Base-by-base conservation (phyloP, 2,113 vertebrate genomes). In the Limnothrissa miodon region DNA sequence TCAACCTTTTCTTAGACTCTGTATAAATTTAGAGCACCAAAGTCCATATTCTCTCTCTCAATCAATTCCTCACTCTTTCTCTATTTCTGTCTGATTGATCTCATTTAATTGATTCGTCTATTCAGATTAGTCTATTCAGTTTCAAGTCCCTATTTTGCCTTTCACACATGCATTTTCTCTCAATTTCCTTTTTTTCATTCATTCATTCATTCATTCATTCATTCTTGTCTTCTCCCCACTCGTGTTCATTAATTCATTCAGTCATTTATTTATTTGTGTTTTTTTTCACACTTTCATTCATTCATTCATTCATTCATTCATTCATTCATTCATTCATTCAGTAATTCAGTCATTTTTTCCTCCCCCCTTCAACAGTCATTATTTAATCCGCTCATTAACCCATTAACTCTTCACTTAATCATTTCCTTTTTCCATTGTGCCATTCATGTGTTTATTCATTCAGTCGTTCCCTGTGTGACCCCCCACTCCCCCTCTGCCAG, bases 401-500 rank as follows among this genome's bases (percentile, higher is more conserved):
- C 11, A 15, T 48, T 48, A n/a, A n/a, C 9, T 56, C 53, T 23
- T 56, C 53, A 5, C 53, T 4, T 33, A 11, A 1, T 39, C 29
- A 5, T 5, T 74, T 6, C 29, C 5, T 1, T 29, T 7, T 10
- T 25, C 25, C 59, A 25, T 11, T 62, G n/a, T 62, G 59, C 29
- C 21, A 23, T 17, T 13, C 11, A 19, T n/a, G n/a, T n/a, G n/a
- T n/a, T n/a, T n/a, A n/a, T 48, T 2, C 46, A 48, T 48, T 48
- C 15, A 15, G 0, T 48, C 46, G 2, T 5, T 56, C 51, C 15
- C 21, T 23, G 19, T 56, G 4, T 70, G 17, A 23, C 4, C 21
- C n/a, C n/a, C n/a, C n/a, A n/a, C n/a, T n/a, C n/a, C n/a, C 19
- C 4, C 21, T 56, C 5, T n/a, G 19, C 4, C 87, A 99, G 98